Evolutionary conservation across 1,140 invertebrate species (phyloP).

Genomic region (Potamilus streckersoni): DNA sequence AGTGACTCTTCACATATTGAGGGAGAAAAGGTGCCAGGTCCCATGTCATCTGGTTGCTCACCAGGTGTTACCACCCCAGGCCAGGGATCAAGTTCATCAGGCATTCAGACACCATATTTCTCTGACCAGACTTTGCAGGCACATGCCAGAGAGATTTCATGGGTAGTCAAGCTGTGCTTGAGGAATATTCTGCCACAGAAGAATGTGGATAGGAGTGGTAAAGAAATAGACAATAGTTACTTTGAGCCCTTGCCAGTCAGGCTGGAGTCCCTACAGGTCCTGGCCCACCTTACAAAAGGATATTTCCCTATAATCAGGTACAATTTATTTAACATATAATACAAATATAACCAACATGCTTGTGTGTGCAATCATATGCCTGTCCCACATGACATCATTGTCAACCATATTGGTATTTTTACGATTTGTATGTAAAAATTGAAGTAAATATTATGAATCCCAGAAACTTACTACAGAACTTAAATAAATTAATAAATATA

Average conservation of each 20-base stretch:
- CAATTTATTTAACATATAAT: not conserved
- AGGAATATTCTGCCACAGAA: slow-evolving; percentile 57
- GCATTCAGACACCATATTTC: slow-evolving; percentile 54
- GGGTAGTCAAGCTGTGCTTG: slow-evolving; percentile 66
- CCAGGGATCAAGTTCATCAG: slow-evolving; percentile 34
- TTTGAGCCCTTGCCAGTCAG: slow-evolving; percentile 73
- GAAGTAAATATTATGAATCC: no score
- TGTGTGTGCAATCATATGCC: no score
- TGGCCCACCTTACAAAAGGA: slow-evolving; percentile 77
- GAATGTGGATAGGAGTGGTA: slow-evolving; percentile 1
- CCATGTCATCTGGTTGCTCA: not conserved
- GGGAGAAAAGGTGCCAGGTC: not conserved
- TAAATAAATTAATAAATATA: no score
- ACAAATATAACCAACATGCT: no score
- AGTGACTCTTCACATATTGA: not conserved
- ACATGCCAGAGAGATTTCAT: slow-evolving; percentile 54
- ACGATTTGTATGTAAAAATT: no score
- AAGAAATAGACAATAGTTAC: slow-evolving; percentile 26
- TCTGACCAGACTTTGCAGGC: slow-evolving; percentile 47
- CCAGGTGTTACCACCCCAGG: slow-evolving; percentile 39
- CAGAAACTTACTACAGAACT: no score
- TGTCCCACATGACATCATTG: no score
- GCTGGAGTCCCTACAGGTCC: slow-evolving; percentile 82
- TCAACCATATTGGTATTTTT: no score
- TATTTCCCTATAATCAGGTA: slow-evolving; percentile 73